Evolutionary conservation across 1,140 invertebrate genomes (phyloP), one percentile per base, ranked within the genome.

Genomic region (Drosophila takahashii): DNA sequence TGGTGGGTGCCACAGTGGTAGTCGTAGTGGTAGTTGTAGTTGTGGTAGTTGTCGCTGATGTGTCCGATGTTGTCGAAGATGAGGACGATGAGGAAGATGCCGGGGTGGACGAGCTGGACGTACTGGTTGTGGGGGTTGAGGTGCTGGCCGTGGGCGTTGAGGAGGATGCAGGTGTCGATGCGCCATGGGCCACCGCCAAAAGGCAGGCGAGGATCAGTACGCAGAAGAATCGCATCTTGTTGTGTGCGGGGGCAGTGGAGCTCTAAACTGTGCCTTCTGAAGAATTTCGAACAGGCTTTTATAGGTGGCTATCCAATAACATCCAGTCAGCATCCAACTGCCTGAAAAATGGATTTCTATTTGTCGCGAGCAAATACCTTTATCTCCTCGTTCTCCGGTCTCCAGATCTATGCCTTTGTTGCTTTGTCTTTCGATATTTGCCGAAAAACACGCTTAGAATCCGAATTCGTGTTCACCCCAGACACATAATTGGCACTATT

Each of bases 211-310:
- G 15, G 27, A 51, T 32, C 48, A 51, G 5, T 3, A 11, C 48
- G 48, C 48, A 51, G 10, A 32, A 5, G 29, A 51, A 51, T 51
- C 48, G 29, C 48, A 51, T 51, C 15, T 34, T 51, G 29, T 13
- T 18, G 27, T 8, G 27, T 37, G 22, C 2, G 6, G 47, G 13
- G 10, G 26, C 47, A 18, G 9, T n/a, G 47, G 1, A 4, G 27
- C 7, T 8, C 8, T 22, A 4, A 32, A 50, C 48, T 51, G 27
- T 51, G 48, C 15, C 3, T 34, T 16, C 7, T 2, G 1, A 6
- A 10, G 8, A 2, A 22, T 5, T n/a, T 5, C 8, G 0, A 16
- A 3, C 29, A 11, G 29, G 10, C 10, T 51, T 51, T 13, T 51
- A 51, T 51, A 51, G 45, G 45, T 15, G 18, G 15, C 6, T 15